phyloP scores from a whole-genome alignment of 2,113 vertebrate genomes.

The Petromus typicus region DNA sequence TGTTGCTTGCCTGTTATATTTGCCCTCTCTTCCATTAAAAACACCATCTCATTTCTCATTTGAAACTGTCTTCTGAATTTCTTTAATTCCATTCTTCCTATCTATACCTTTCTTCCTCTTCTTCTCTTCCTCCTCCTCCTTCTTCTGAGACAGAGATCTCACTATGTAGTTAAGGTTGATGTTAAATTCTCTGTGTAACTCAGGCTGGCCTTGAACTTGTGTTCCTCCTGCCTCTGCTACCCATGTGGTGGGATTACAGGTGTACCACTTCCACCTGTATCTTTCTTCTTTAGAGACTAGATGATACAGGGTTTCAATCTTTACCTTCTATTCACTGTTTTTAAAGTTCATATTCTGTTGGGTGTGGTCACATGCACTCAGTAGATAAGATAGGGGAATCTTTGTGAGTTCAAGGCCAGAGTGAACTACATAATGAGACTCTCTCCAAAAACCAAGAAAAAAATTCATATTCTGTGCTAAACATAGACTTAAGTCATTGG shows the following conservation, averaged over 20 bases:
- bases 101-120: neutral
- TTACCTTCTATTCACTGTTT: neutral
- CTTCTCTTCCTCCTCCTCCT: neutral
- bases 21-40: neutral
- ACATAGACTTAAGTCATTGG: neutral
- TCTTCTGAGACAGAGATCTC: too few relatives aligned
- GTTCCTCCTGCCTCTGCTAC: neutral
- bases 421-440: neutral
- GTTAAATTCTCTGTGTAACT: neutral
- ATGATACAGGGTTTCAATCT: neutral
- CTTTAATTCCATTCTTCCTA: accelerated
- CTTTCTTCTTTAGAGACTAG: neutral
- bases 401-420: neutral
- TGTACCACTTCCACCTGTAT: accelerated
- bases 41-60: neutral
- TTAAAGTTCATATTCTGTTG: neutral
- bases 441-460: neutral
- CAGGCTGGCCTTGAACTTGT: neutral
- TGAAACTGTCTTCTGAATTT: too few relatives aligned
- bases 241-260: neutral
- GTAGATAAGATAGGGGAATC: neutral
- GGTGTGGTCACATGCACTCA: neutral
- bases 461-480: neutral
- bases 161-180: neutral
- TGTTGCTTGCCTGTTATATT: too few relatives aligned